Conservation (phyloP, 2,888 invertebrate species). For the Watsonalla binaria region DNA sequence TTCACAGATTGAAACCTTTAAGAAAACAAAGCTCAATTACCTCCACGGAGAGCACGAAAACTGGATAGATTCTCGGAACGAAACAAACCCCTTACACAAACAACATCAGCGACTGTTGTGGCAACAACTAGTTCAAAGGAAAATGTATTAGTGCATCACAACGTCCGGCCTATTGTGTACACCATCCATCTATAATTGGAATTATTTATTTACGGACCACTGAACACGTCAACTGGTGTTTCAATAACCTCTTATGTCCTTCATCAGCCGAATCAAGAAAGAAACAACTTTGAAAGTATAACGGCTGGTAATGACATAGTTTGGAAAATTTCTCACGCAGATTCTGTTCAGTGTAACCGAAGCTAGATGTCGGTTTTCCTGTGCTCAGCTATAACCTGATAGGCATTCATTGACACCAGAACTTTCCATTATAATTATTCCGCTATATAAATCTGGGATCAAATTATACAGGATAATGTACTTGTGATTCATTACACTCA, state of each 20-base stretch:
- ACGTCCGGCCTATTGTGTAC: slow-evolving; percentile 60
- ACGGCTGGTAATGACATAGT: slow-evolving; percentile 7
- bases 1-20: background rate
- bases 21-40: background rate
- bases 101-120: slow-evolving; percentile 39
- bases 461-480: too few relatives aligned
- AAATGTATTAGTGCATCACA: slow-evolving; percentile 59
- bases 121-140: slow-evolving; percentile 65
- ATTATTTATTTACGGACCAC: slow-evolving; percentile 16
- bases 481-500: background rate
- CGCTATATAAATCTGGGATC: background rate
- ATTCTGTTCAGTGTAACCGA: slow-evolving; percentile 30
- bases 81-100: slow-evolving; percentile 38
- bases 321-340: slow-evolving; percentile 34
- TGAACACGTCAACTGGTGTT: background rate
- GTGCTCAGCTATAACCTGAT: slow-evolving; percentile 21
- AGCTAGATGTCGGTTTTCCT: slow-evolving; percentile 24
- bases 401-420: slow-evolving; percentile 24
- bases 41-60: slow-evolving; percentile 1
- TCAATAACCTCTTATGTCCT: background rate
- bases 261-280: background rate
- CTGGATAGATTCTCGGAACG: slow-evolving; percentile 42
- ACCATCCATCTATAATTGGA: slow-evolving; percentile 47
- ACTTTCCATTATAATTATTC: slow-evolving; percentile 21
- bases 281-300: slow-evolving; percentile 4